Evolutionary conservation across 2,888 invertebrate genomes (phyloP), one percentile per base, ranked within the genome.

Genomic region (Seladonia tumulorum): DNA sequence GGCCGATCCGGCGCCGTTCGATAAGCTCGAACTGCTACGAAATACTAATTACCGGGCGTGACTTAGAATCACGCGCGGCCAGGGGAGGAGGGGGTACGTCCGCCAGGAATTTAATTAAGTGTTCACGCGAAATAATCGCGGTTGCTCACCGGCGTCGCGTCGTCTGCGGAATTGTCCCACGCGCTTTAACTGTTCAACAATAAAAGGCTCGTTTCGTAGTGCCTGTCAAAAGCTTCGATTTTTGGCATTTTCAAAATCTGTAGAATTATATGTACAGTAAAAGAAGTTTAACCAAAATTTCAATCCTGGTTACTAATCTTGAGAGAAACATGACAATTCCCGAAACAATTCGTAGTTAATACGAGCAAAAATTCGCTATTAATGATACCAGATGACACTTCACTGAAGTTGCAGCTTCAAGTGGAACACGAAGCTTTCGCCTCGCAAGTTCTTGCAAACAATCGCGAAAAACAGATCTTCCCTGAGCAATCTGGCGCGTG

Each of bases 31-130:
- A n/a, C 74, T 42, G 22, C 35, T 63, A 42, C 78, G 74, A 85
- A 83, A 79, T 72, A 71, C 79, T 79, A 85, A 83, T 84, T 75
- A 84, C 45, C 83, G 25, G 18, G 16, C 72, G 57, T 12, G 75
- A 78, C 60, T 63, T 81, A 47, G 63, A 81, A 83, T 83, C 82
- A 71, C 49, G 49, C 49, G 49, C 25, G 70, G 53, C 10, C 53
- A 3, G n/a, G 3, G n/a, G 53, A 2, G 53, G 3, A 8, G 22
- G 53, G 22, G 53, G 22, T 22, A 42, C 39, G 39, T 70, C 35
- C 49, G 60, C n/a, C 5, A 25, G 76, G 71, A 83, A 83, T 83
- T 83, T 81, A 83, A 83, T 83, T 81, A 83, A 81, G 76, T 60
- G 22, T 71, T 76, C 45, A 42, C 76, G 63, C 42, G 63, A 76